Evolutionary conservation across 2,797 vertebrate species (phyloP), one percentile per base, ranked within the genome.

Genomic region (Vireo griseus): DNA sequence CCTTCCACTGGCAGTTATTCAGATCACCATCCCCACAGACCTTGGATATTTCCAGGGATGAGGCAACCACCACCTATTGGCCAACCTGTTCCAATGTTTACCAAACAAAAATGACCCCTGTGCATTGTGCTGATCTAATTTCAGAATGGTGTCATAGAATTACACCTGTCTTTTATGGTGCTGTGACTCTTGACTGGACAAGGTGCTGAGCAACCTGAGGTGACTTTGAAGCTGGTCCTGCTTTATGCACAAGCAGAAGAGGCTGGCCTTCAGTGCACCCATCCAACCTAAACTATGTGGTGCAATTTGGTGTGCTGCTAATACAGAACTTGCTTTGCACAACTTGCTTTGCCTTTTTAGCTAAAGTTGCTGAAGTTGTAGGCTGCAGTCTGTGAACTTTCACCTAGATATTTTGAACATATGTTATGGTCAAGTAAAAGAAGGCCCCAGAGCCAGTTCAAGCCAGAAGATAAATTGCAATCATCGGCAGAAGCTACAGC

Each of bases 301-400:
- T 55, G n/a, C 0, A 0, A 45, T 77, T 55, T 69, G 26, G 13
- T 40, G 11, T 40, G 19, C 66, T 59, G 26, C 37, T 50, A 40
- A 13, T 0, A 31, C 17, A 59, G 81, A 78, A 47, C 17, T 78
- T 62, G 13, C 15, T 51, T 65, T 74, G 77, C 45, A 50, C 29
- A 59, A 50, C 25, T 74, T 66, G 7, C 31, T 71, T 50, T 54
- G 65, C 26, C 7, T 55, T 55, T 19, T 16, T 47, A 73, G 55
- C 22, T 55, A 14, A 22, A 69, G 37, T 69, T 89, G 51, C 19
- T 59, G 40, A 65, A 65, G 40, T 17, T 29, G 50, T 65, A 68
- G 17, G 26, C 37, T 22, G 7, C 22, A 58, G 63, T 39, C 44
- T 19, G 14, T 78, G 55, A 52, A n/a, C 24, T 63, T 68, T 37